Base-by-base conservation (phyloP, 2,888 invertebrate genomes). In the Aspidapion aeneum region DNA sequence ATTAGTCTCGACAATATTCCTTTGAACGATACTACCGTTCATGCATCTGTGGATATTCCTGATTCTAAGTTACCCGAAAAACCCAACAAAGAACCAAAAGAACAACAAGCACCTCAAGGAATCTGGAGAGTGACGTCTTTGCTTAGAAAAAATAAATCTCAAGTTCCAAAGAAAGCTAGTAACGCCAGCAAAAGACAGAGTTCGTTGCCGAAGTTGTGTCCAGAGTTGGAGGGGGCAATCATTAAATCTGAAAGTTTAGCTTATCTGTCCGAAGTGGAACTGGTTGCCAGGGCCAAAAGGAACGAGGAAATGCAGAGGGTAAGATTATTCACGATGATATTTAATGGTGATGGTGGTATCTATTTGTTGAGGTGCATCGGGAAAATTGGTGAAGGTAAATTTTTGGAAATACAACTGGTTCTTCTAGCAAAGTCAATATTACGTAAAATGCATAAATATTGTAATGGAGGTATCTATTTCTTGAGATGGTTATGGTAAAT, bases 181-280 rank as follows among this genome's bases (percentile, higher is more conserved):
- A n/a, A n/a, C n/a, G 35, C 12, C 12, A 3, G 12, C 35, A 78
- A 77, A 71, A 79, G 78, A 69, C 74, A 75, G 63, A 71, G 72
- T 18, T 68, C 71, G 21, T 71, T 78, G 63, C 78, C 81, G 51
- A 78, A 76, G 68, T 70, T 82, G 62, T 77, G 80, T 69, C 81
- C 82, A 17, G 82, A 82, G 71, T 71, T 82, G 68, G 82, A 82
- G 73, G 80, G 79, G 63, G 81, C 82, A 63, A 82, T 82, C 67
- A 75, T 82, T 71, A 82, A 82, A 72, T 81, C 82, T 16, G 82
- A 83, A 72, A 82, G 82, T 72, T 77, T 83, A 71, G 82, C 82
- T 48, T 82, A 82, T 70, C 74, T 83, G 60, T 77, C 81, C 55
- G 82, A 82, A 66, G 75, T 79, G 69, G 83, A 83, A 72, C 76